These are phyloP conservation scores for Zaprionus gabonicus DNA, from an alignment of 1,140 invertebrate genomes.

Conservation along the genomic window DNA sequence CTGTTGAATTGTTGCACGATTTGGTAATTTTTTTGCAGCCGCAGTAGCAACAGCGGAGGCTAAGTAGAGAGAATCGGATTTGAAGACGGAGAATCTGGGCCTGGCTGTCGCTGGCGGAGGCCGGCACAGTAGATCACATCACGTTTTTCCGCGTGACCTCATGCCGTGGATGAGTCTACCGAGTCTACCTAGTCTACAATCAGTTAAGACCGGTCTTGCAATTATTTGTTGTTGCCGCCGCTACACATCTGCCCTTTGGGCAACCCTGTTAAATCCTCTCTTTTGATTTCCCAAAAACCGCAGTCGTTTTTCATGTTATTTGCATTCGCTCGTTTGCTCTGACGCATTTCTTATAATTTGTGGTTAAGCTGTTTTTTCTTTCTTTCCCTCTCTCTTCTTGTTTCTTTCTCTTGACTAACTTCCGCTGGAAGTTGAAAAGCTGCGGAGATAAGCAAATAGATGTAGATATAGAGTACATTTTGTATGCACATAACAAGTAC, in stretches of 20 bases:
- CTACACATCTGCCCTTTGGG: conserved; percentile 27
- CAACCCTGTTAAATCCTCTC: not conserved
- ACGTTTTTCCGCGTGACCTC: conserved; percentile 54
- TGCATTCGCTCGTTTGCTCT: not conserved
- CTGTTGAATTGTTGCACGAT: conserved; percentile 61
- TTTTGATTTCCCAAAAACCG: conserved; percentile 7
- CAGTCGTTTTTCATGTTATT: conserved; percentile 11
- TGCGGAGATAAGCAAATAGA: conserved; percentile 6
- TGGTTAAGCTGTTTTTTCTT: conserved; percentile 1
- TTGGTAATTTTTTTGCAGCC: conserved; percentile 73
- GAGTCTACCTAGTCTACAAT: not conserved
- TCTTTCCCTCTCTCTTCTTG: not conserved
- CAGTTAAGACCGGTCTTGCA: conserved; percentile 20
- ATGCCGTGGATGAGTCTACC: conserved; percentile 6
- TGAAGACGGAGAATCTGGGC: conserved; percentile 16
- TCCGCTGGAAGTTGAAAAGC: conserved; percentile 23
- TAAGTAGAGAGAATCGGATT: conserved; percentile 25
- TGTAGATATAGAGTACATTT: conserved; percentile 7
- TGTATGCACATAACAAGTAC: not conserved
- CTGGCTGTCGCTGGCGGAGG: not conserved
- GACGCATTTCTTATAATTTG: conserved; percentile 8
- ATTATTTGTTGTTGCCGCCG: conserved; percentile 23
- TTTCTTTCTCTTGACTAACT: conserved; percentile 12
- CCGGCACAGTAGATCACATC: conserved; percentile 55
- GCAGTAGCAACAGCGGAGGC: conserved; percentile 31